These are phyloP conservation scores for Hybognathus amarus DNA, from an alignment of 2,797 vertebrate species.

Conservation along the genomic window DNA sequence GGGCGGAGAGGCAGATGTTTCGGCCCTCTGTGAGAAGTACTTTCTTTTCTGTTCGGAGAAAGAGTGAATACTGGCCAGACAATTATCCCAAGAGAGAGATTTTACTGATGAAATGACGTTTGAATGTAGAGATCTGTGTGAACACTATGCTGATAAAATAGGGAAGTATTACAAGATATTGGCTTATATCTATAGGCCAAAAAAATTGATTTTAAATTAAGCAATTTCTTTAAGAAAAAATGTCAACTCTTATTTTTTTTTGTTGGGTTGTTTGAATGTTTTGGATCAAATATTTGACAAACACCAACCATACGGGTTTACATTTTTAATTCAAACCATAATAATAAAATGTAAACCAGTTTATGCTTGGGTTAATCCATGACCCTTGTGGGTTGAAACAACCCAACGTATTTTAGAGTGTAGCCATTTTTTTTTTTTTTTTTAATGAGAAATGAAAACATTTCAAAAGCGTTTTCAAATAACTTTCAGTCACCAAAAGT, in stretches of 20 bases:
- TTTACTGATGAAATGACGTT: constrained; percentile 71
- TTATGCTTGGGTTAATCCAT: neutral
- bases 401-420: neutral
- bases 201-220: neutral
- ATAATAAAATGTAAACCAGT: neutral
- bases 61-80: constrained; percentile 77
- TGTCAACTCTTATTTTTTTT: no score
- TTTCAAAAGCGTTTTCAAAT: constrained; percentile 14
- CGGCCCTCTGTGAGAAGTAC: constrained; percentile 65
- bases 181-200: neutral
- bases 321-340: no score
- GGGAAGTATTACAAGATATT: constrained; percentile 48
- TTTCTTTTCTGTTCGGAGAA: constrained; percentile 70
- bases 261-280: neutral
- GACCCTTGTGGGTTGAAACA: neutral
- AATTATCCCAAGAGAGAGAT: constrained; percentile 81
- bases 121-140: constrained; percentile 65
- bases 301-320: neutral
- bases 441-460: neutral
- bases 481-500: neutral
- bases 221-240: neutral
- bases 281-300: neutral
- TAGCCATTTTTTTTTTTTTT: neutral
- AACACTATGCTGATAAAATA: constrained; percentile 35
- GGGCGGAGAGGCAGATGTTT: constrained; percentile 85